These are phyloP conservation scores for Cichladusa arquata DNA, from an alignment of 2,113 vertebrate genomes.

Conservation along the genomic window DNA sequence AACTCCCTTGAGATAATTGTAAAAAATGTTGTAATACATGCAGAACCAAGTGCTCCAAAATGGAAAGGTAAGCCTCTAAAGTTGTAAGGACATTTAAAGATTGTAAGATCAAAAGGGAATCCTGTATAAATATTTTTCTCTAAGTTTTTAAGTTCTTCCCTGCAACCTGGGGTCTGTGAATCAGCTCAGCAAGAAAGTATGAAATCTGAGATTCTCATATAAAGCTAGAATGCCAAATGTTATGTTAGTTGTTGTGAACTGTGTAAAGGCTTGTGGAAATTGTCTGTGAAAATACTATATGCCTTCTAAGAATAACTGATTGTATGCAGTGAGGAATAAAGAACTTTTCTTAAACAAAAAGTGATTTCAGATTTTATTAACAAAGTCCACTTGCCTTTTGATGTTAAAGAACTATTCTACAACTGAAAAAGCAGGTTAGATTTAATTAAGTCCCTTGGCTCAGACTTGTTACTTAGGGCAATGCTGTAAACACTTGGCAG, in stretches of 20 bases:
- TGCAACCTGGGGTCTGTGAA: neutral
- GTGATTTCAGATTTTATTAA: slow-evolving; percentile 26
- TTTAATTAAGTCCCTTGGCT: slow-evolving; percentile 61
- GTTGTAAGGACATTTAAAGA: neutral
- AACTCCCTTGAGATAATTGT: neutral
- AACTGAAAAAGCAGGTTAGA: slow-evolving; percentile 49
- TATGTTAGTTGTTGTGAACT: neutral
- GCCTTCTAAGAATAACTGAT: slow-evolving; percentile 35
- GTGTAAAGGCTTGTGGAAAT: slow-evolving; percentile 19
- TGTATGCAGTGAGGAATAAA: neutral
- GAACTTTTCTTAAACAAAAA: neutral
- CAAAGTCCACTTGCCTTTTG: slow-evolving; percentile 30
- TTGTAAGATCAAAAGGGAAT: neutral
- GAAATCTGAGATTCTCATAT: neutral
- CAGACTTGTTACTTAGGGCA: slow-evolving; percentile 49
- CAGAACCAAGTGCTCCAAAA: neutral
- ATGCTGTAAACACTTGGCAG: slow-evolving; percentile 43
- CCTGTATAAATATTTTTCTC: neutral
- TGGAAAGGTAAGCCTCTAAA: neutral
- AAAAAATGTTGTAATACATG: neutral
- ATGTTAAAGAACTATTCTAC: slow-evolving; percentile 26
- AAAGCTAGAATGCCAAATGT: neutral
- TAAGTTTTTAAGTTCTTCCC: neutral
- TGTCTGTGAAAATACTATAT: neutral
- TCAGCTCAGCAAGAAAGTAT: neutral